Conservation (phyloP, 2,113 vertebrate species). For the Vimba vimba region DNA sequence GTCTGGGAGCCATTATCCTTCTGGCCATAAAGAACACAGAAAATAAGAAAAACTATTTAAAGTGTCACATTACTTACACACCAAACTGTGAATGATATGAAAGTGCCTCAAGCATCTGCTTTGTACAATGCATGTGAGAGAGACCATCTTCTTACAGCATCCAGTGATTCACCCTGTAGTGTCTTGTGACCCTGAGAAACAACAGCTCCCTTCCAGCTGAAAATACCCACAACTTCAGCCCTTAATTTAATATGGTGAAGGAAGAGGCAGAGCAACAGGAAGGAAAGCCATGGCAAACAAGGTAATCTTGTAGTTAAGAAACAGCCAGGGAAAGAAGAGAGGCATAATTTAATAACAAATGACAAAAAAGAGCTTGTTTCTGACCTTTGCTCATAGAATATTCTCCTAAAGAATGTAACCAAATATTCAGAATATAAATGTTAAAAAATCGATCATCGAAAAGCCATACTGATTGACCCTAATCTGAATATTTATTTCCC, state of each 20-base stretch:
- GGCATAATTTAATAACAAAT: conserved; percentile 33
- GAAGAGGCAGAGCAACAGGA: conserved; percentile 32
- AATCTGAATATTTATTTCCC: background rate
- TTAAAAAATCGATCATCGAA: background rate
- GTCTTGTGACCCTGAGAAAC: conserved; percentile 13
- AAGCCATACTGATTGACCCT: background rate
- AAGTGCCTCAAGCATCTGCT: conserved; percentile 5
- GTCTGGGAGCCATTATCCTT: conserved; percentile 33
- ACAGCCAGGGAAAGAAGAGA: conserved; percentile 27
- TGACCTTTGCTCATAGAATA: background rate
- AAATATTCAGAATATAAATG: conserved; percentile 3
- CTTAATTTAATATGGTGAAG: conserved; percentile 49
- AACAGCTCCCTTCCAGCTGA: conserved; percentile 15
- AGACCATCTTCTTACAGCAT: conserved; percentile 15
- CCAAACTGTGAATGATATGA: background rate
- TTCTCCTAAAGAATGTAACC: background rate
- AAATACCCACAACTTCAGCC: conserved; percentile 22
- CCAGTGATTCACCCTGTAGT: background rate
- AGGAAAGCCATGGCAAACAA: background rate
- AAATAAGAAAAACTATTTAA: conserved; percentile 26
- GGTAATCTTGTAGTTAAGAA: conserved; percentile 42
- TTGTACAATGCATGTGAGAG: background rate
- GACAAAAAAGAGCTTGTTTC: background rate
- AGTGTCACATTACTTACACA: conserved; percentile 37
- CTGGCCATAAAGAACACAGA: background rate